These are phyloP conservation scores for Promerops cafer DNA, from an alignment of 2,113 vertebrate genomes.

Conservation along the genomic window DNA sequence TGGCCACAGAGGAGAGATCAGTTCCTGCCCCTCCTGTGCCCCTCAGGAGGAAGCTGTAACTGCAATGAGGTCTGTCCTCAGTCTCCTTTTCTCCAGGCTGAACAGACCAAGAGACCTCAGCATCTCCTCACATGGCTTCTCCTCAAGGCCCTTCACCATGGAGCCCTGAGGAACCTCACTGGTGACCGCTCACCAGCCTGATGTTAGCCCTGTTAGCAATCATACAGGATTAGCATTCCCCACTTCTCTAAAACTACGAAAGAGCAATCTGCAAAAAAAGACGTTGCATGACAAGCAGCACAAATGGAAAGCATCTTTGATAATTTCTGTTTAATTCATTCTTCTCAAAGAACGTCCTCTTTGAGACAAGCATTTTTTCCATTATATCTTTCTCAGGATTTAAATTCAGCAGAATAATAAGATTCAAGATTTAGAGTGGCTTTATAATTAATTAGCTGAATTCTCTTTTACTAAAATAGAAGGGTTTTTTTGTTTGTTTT, in stretches of 20 bases:
- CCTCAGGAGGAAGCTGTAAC: accelerated
- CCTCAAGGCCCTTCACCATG: not conserved
- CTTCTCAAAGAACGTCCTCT: not conserved
- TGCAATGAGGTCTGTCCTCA: not conserved
- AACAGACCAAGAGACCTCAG: not conserved
- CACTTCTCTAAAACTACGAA: not conserved
- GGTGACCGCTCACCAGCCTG: not conserved
- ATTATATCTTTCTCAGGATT: not conserved
- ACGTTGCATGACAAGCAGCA: not conserved
- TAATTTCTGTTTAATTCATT: not conserved
- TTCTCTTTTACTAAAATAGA: not conserved
- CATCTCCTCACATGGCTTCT: accelerated
- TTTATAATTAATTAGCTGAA: not conserved
- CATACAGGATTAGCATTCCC: not conserved
- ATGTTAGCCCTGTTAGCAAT: not conserved
- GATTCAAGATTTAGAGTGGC: not conserved
- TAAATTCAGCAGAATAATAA: not conserved
- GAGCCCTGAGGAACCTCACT: not conserved
- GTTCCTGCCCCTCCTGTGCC: too few species aligned
- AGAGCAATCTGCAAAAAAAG: not conserved
- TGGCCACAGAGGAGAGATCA: too few species aligned
- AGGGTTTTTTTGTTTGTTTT: not conserved
- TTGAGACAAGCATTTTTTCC: not conserved
- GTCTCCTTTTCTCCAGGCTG: not conserved
- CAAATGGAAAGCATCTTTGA: not conserved